Evolutionary conservation across 1,140 invertebrate species (phyloP), one percentile per base, ranked within the genome.

Genomic region (Plutomurus gul): DNA sequence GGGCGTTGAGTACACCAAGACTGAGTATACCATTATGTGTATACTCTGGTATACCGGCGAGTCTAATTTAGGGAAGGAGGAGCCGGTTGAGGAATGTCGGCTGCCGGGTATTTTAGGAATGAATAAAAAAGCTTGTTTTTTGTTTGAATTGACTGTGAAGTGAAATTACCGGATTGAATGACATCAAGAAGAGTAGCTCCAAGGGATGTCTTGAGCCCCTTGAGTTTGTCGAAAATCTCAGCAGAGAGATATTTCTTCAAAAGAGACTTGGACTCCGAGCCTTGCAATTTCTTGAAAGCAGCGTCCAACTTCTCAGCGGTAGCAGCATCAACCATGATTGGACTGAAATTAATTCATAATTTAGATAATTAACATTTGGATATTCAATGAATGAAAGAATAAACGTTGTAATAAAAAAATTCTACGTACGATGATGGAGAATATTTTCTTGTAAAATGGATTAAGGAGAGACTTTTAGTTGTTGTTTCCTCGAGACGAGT

Each of bases 161-260:
- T 65, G 72, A 25, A 36, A 74, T 86, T 84, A 92, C 93, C 94
- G 83, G 95, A 97, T 87, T 97, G 95, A 86, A 97, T 94, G 83
- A 94, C 93, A 88, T 97, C 95, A 82, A 96, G 89, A 51, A 97
- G 91, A 71, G 93, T 94, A 71, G 95, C 96, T 75, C 93, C 94
- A 85, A 96, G 95, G 78, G 91, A 91, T n/a, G 95, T 97, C 87
- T 95, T 96, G 89, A 93, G 93, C 85, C 90, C 93, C 89, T 97
- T 96, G 33, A 96, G 89, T 81, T 91, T 91, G 85, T 98, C 95
- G 86, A 97, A 96, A 20, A 97, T 87, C 85, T 96, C 76, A 36
- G 80, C 36, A 27, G 76, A 75, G 76, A 81, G 73, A 43, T 81
- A 81, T 87, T 98, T 98, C 90, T 97, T 98, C 89, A 98, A 88